phyloP scores from a whole-genome alignment of 2,113 vertebrate genomes.

The Monopterus albus region DNA sequence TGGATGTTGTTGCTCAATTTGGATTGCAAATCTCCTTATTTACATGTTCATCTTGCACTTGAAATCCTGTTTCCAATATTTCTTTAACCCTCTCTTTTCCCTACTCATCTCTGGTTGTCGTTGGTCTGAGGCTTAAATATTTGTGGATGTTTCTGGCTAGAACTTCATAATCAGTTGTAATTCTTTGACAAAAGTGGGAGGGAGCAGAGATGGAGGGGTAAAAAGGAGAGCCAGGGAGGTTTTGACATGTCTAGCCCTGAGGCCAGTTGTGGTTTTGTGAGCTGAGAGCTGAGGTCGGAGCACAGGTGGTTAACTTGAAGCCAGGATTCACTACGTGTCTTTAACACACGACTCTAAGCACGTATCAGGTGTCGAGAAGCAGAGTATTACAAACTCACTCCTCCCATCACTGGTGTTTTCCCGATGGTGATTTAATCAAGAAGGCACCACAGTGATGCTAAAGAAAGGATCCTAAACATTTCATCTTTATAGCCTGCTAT shows the following conservation, averaged over 20 bases:
- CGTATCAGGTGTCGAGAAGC: conserved; percentile 24
- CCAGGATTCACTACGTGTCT: conserved; percentile 12
- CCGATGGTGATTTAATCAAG: conserved; percentile 48
- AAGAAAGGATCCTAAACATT: conserved; percentile 71
- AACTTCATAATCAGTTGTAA: conserved; percentile 6
- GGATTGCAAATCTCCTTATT: conserved; percentile 65
- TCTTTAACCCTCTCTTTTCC: conserved; percentile 13
- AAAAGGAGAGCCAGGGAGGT: conserved; percentile 1
- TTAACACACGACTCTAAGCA: conserved; percentile 26
- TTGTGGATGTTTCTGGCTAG: background rate
- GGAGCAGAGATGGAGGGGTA: background rate
- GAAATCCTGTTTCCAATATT: conserved; percentile 42
- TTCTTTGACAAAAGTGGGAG: background rate
- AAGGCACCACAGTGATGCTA: conserved; percentile 41
- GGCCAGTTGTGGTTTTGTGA: conserved; percentile 39
- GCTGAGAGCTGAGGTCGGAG: conserved; percentile 10
- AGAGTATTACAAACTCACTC: conserved; percentile 25
- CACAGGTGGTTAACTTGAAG: conserved; percentile 51
- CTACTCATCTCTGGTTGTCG: background rate
- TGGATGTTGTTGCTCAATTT: conserved; percentile 43
- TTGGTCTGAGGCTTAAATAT: conserved; percentile 16
- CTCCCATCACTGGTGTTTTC: conserved; percentile 34
- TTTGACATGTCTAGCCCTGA: conserved; percentile 25
- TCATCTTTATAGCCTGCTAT: conserved; percentile 77
- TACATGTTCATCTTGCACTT: conserved; percentile 46